Base-by-base conservation (phyloP, 2,113 vertebrate species). In the Colossoma macropomum region DNA sequence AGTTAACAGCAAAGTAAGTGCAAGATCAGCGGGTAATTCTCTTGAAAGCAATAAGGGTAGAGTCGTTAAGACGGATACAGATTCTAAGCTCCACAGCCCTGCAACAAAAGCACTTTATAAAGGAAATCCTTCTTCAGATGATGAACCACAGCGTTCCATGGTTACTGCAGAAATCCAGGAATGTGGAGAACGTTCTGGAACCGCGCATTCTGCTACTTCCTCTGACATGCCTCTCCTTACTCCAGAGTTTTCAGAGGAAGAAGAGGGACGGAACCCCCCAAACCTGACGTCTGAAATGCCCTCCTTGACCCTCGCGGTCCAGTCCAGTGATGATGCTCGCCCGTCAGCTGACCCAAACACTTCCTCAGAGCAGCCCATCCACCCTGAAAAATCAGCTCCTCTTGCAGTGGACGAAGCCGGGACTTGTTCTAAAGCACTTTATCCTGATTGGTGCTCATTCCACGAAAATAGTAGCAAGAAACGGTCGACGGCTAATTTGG, bases 271-370 rank as follows among this genome's bases (percentile, higher is more conserved):
- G 70, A 89, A 89, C 85, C 87, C 87, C 82, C 80, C 90, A 6
- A 89, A 90, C n/a, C 80, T 93, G 41, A 91, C 86, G 52, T 94
- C 93, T 65, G 94, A 95, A 90, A 95, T 95, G 94, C 94, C 94
- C 75, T 93, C 93, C 0, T 93, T 95, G 73, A 94, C 92, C 28
- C 93, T 89, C 0, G 94, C 93, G 4, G 81, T 92, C 3, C 89
- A 90, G 4, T 48, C 82, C 0, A 38, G 77, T 17, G 27, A 32
- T 0, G 21, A 38, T 11, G 2, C 79, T 52, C 75, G 60, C 73
- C 56, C 41, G 86, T 75, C 89, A 88, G 75, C 80, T 77, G 54
- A n/a, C 30, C 68, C 60, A 3, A 48, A 62, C 23, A 28, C 34
- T 50, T 62, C 34, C 17, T 65, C n/a, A 17, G 91, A 92, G 76